Conservation (phyloP, 2,113 vertebrate genomes). For the Limanda limanda region DNA sequence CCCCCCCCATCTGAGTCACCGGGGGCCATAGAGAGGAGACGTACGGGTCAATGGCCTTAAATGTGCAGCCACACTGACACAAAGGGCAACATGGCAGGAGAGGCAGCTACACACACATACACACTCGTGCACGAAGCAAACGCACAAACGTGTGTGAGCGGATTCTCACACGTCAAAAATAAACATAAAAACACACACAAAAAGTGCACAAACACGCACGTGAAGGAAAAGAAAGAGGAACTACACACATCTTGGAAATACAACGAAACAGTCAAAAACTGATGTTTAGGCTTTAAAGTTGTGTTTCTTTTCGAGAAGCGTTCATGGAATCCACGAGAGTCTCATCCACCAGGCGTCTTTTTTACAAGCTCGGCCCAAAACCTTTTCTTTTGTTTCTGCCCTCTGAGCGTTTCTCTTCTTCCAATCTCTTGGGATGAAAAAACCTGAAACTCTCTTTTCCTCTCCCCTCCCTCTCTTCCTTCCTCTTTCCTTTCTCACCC, state of each 20-base stretch:
- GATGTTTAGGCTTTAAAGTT: not conserved
- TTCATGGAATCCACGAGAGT: slow-evolving; percentile 38
- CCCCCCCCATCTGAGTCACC: slow-evolving; percentile 73
- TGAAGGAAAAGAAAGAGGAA: too few relatives aligned
- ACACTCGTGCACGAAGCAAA: not conserved
- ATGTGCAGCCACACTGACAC: slow-evolving; percentile 42
- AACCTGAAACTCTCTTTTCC: slow-evolving; percentile 82
- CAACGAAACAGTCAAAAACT: not conserved
- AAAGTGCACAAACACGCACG: not conserved
- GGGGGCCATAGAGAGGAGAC: slow-evolving; percentile 50
- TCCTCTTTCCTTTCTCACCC: slow-evolving; percentile 69
- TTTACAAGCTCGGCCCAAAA: slow-evolving; percentile 35
- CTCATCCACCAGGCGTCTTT: not conserved
- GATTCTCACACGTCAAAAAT: too few relatives aligned
- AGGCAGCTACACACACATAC: not conserved
- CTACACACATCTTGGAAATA: not conserved
- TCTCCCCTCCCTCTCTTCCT: slow-evolving; percentile 74
- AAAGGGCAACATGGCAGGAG: slow-evolving; percentile 34
- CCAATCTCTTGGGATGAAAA: slow-evolving; percentile 69
- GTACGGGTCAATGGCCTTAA: slow-evolving; percentile 60
- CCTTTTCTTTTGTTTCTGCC: slow-evolving; percentile 6
- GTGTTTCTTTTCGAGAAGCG: slow-evolving; percentile 28
- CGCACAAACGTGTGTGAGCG: too few relatives aligned
- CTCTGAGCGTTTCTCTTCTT: slow-evolving; percentile 60
- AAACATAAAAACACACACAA: not conserved